Evolutionary conservation across 2,888 invertebrate species (phyloP).

Genomic region (Epistrophe grossulariae): DNA sequence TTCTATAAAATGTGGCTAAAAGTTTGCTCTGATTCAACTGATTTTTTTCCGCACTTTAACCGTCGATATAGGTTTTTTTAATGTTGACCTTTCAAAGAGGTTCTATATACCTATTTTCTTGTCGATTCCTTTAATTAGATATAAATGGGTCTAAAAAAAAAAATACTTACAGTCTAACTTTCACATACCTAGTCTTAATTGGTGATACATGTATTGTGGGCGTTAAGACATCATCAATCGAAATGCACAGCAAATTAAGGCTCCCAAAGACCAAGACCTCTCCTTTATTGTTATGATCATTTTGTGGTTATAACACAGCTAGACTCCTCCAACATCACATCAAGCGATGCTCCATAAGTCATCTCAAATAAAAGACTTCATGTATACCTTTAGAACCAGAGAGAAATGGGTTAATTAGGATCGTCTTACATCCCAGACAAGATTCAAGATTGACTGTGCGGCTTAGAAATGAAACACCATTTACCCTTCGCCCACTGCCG

Average conservation of each 20-base stretch:
- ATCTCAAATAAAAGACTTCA: slow-evolving; percentile 5
- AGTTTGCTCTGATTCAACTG: too few relatives aligned
- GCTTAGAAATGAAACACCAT: slow-evolving; percentile 53
- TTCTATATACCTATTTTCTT: not conserved
- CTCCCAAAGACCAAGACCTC: slow-evolving; percentile 60
- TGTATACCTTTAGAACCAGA: slow-evolving; percentile 35
- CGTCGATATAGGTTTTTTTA: too few relatives aligned
- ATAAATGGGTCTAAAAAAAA: not conserved
- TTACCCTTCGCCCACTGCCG: slow-evolving; percentile 58
- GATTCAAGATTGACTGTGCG: slow-evolving; percentile 15
- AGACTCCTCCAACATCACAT: not conserved
- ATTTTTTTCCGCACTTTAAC: too few relatives aligned
- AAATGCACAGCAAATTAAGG: slow-evolving; percentile 71
- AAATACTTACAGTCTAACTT: not conserved
- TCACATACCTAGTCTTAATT: not conserved
- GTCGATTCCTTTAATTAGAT: not conserved
- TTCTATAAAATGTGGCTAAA: too few relatives aligned
- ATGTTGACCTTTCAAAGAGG: too few relatives aligned
- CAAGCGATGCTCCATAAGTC: slow-evolving; percentile 5
- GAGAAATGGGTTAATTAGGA: slow-evolving; percentile 75
- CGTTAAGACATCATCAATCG: slow-evolving; percentile 65
- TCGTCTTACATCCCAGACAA: slow-evolving; percentile 63
- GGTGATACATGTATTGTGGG: slow-evolving; percentile 69
- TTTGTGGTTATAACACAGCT: slow-evolving; percentile 57
- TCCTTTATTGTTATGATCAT: slow-evolving; percentile 63